Base-by-base conservation (phyloP, 2,797 vertebrate species). In the Mormyrops attenuatus region DNA sequence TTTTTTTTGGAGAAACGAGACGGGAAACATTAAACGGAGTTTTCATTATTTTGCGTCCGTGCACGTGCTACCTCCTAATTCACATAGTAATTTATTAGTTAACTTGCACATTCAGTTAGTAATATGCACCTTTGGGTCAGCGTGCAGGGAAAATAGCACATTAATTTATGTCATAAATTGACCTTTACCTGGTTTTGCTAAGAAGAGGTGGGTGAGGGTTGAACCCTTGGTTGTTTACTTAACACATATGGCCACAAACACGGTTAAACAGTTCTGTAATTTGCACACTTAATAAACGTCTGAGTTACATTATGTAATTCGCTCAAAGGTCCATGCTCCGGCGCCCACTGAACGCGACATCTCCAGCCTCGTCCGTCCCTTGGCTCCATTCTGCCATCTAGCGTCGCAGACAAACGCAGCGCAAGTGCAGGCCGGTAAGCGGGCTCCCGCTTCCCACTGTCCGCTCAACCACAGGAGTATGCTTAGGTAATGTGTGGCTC, bases 371-470 rank as follows among this genome's bases (percentile, higher is more conserved):
- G 41, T 47, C 82, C 90, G 90, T 94, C 95, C 55, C 94, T 92
- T 73, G 97, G 97, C 97, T 97, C 97, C 94, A 95, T 96, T 94
- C 96, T 96, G 98, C 98, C 98, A 99, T 97, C 98, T 98, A 97
- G 98, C 94, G 98, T 93, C 90, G 1, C 26, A 15, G 49, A n/a
- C 89, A 73, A 13, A 57, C 91, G 15, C 66, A 47, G 11, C 60
- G 87, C n/a, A n/a, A 86, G 88, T 41, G 80, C 63, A 88, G 34
- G 11, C 50, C n/a, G 17, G 60, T 50, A 85, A 84, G 20, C 60
- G 47, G 22, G 50, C 22, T 55, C n/a, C 44, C 34, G 85, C 53
- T 87, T 41, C 49, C 13, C 2, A 30, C 52, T 20, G 82, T 5
- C 52, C 52, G 30, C 2, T 38, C 5, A 38, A 13, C 52, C 53